Evolutionary conservation across 2,797 vertebrate species (phyloP), one percentile per base, ranked within the genome.

Genomic region (Poecile montanus): DNA sequence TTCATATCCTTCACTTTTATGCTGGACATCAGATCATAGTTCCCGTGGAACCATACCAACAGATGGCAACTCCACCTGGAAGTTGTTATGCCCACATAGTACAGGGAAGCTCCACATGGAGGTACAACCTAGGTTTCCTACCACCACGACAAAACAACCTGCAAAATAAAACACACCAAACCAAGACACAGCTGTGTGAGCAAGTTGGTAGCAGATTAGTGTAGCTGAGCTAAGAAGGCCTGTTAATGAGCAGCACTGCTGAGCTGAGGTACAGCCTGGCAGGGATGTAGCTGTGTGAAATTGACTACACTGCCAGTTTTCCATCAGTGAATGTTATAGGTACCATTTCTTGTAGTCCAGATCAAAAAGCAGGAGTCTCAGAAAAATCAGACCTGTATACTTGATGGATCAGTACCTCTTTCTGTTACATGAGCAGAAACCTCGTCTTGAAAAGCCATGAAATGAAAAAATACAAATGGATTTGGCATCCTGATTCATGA

Each of bases 141-240:
- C 9, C 23, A 60, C 6, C 23, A 11, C n/a, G 7, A 60, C 9
- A 14, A 45, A 42, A 79, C 88, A 26, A 13, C 3, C 0, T 1
- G 2, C 2, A 1, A 68, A 74, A 9, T 23, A 30, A 71, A 66
- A 8, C 5, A 2, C 40, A 48, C 12, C 22, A 84, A 84, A 70
- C 11, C 26, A 57, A 87, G 44, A 11, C 15, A 56, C 25, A 48
- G 22, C 25, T 40, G 4, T 40, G 7, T 77, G 61, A 54, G 32
- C 22, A 61, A 34, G 72, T 86, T 19, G 40, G 30, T 26, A 70
- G 42, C 60, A 66, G 66, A n/a, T 44, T 9, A 66, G 15, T 14
- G 10, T 76, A n/a, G 30, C 44, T 81, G 16, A 66, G 32, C 51
- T 80, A 42, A 30, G 48, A 61, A 75, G 32, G 58, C 22, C 34